phyloP scores from a whole-genome alignment of 2,888 invertebrate species.

The Pterobdella sp. region DNA sequence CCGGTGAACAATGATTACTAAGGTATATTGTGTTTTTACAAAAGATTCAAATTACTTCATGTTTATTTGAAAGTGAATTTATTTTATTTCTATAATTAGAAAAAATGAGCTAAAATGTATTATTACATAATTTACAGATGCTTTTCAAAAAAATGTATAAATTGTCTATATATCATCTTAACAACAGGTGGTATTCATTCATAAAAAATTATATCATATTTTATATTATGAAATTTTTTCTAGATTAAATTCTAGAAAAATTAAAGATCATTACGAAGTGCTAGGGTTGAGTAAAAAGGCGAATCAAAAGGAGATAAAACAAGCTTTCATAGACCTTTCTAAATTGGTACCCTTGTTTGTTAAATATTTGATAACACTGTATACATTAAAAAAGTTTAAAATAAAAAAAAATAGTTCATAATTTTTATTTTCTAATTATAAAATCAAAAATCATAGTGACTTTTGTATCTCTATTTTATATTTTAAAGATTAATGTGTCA shows the following conservation, averaged over 20 bases:
- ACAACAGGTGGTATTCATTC: no score
- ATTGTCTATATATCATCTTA: no score
- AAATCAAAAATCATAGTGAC: not conserved
- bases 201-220: no score
- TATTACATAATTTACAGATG: not conserved
- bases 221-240: constrained; percentile 1
- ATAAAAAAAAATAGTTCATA: not conserved
- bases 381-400: not conserved
- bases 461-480: no score
- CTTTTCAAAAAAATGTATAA: no score
- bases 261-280: constrained; percentile 22
- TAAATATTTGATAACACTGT: no score
- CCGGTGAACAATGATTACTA: not conserved
- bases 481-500: no score
- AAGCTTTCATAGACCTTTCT: constrained; percentile 26
- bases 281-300: constrained; percentile 10
- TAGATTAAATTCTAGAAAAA: constrained; percentile 10
- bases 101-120: not conserved
- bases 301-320: constrained; percentile 20
- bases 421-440: not conserved
- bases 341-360: constrained; percentile 8
- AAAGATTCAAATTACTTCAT: not conserved
- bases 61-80: not conserved
- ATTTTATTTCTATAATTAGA: not conserved
- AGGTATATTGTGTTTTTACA: no score